These are phyloP conservation scores for Thalassoma bifasciatum DNA, from an alignment of 2,113 vertebrate genomes.

Conservation along the genomic window DNA sequence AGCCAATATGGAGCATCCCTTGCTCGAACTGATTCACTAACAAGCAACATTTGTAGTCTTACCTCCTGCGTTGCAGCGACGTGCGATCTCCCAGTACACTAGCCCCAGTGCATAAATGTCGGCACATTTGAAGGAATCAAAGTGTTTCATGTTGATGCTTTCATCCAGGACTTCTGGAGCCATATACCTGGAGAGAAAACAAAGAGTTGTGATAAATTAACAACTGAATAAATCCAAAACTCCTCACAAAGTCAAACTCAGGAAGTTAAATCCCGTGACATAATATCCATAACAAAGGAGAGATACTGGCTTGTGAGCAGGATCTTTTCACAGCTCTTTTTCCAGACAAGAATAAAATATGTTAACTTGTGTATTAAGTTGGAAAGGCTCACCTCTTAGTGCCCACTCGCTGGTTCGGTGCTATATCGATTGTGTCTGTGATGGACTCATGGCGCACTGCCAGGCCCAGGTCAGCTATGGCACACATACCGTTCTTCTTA, in stretches of 20 bases:
- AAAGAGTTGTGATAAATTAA: background rate
- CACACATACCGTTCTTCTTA: conserved; percentile 96
- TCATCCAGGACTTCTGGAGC: conserved; percentile 98
- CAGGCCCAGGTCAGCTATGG: conserved; percentile 97
- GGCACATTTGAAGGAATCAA: conserved; percentile 98
- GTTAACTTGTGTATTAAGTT: background rate
- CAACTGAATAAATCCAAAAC: too few species aligned
- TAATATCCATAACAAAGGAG: too few species aligned
- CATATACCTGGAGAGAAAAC: conserved; percentile 89
- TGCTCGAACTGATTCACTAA: fast-evolving
- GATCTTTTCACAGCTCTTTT: too few species aligned
- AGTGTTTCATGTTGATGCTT: conserved; percentile 99
- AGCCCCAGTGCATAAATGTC: conserved; percentile 97
- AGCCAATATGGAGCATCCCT: too few species aligned
- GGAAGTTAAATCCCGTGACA: too few species aligned
- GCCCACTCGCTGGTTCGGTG: conserved; percentile 96
- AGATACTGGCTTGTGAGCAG: too few species aligned
- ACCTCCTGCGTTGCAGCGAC: conserved; percentile 96
- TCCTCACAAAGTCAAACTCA: too few species aligned
- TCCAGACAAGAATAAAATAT: too few species aligned
- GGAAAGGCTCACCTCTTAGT: conserved; percentile 90
- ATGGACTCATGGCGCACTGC: conserved; percentile 95
- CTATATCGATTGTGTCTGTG: conserved; percentile 97
- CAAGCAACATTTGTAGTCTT: background rate
- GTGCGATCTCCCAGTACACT: conserved; percentile 98